Evolutionary conservation across 2,113 vertebrate genomes (phyloP), one percentile per base, ranked within the genome.

Genomic region (Piaya cayana): DNA sequence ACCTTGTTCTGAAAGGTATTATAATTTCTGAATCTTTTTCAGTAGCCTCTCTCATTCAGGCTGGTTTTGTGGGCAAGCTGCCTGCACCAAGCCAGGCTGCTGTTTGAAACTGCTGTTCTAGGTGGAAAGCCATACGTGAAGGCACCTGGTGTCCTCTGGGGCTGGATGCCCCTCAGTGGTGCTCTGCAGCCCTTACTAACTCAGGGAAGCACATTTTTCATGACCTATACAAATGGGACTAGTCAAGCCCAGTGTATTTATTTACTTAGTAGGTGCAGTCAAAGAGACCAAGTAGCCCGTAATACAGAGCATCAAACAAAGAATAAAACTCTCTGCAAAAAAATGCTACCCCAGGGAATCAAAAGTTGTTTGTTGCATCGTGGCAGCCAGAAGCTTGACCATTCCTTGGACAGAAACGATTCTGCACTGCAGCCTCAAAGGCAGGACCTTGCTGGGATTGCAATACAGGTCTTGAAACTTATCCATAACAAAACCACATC

Each of bases 341-440:
- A 50, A 82, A 52, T 3, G 1, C 32, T 69, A 11, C 27, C 37
- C 53, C 21, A 29, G 47, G 75, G 70, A 74, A 47, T 20, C 22
- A 45, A 23, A 56, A 36, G 17, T 1, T 27, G 3, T 27, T 67
- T 59, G 23, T 32, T 71, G 26, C 2, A 0, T 15, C 1, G 4
- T 23, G 69, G n/a, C 79, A 11, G 4, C 34, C 53, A 68, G 64
- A 34, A 82, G 15, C 70, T 60, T 62, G 27, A 29, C 9, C 15
- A 1, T 22, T 6, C 3, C 30, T 11, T 11, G 26, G 36, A 29
- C 36, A 65, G 49, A 53, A 52, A 22, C 74, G 58, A 42, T 3
- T 25, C 45, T 14, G 22, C 43, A 47, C 14, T 4, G 1, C 0
- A 2, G 22, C 23, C 39, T 55, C 65, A 45, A 58, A 58, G 26